Conservation (phyloP, 2,797 vertebrate genomes). For the Vireo griseus region DNA sequence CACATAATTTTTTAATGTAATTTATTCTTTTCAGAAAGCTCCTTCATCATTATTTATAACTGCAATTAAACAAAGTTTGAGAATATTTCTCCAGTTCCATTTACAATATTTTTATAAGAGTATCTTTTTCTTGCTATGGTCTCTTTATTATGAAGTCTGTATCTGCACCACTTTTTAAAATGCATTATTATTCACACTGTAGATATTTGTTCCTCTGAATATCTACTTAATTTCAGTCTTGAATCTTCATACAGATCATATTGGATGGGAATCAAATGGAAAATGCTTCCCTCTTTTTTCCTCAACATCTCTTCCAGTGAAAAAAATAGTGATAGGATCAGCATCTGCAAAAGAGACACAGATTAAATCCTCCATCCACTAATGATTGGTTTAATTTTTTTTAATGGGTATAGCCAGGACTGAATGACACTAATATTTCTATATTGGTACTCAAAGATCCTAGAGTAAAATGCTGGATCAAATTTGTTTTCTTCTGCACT, state of each 20-base stretch:
- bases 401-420: not conserved
- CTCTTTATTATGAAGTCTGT: not conserved
- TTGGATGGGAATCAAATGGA: not conserved
- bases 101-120: not conserved
- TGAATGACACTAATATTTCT: not conserved
- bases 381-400: not conserved
- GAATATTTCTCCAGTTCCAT: not conserved
- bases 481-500: not conserved
- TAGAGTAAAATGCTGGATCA: not conserved
- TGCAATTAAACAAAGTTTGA: not conserved
- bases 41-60: not conserved
- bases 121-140: not conserved
- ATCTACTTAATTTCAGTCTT: not conserved
- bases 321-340: not conserved
- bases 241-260: not conserved
- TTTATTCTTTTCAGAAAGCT: not conserved
- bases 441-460: not conserved
- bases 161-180: not conserved
- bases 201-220: not conserved
- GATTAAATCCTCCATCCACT: not conserved
- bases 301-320: not conserved
- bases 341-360: not conserved
- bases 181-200: not conserved
- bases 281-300: not conserved
- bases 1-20: not conserved